phyloP scores from a whole-genome alignment of 2,113 vertebrate species.

The Scatophagus argus region DNA sequence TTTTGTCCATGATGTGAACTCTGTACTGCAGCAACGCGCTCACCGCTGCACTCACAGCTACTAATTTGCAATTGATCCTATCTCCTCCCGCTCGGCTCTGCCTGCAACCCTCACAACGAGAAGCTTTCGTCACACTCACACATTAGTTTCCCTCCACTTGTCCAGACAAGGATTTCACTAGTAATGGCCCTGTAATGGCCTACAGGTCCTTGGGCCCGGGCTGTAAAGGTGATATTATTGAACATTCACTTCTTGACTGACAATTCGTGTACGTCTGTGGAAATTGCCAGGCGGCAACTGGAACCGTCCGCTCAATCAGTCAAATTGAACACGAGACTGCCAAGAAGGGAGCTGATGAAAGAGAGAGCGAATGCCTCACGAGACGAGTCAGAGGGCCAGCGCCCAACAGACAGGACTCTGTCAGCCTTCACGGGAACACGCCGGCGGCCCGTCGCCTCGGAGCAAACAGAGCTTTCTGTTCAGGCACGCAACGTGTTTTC shows the following conservation, averaged over 20 bases:
- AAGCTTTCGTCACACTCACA: constrained; percentile 64
- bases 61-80: constrained; percentile 58
- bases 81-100: constrained; percentile 33
- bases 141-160: constrained; percentile 72
- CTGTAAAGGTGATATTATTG: constrained; percentile 68
- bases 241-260: constrained; percentile 63
- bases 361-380: constrained; percentile 38
- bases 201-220: constrained; percentile 64
- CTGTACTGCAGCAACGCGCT: background rate
- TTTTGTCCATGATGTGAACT: constrained; percentile 20
- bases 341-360: constrained; percentile 46
- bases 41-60: background rate
- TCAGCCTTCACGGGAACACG: constrained; percentile 50
- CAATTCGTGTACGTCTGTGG: constrained; percentile 62
- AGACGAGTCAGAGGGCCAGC: constrained; percentile 50
- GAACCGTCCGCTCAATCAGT: constrained; percentile 51
- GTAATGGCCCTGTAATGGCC: constrained; percentile 72
- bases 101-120: constrained; percentile 50
- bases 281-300: constrained; percentile 57
- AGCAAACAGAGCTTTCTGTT: constrained; percentile 57
- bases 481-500: constrained; percentile 66
- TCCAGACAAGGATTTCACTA: constrained; percentile 70
- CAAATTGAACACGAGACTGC: constrained; percentile 39
- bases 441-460: constrained; percentile 51
- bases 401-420: constrained; percentile 59